Base-by-base conservation (phyloP, 2,797 vertebrate species). In the Podarcis lilfordi region DNA sequence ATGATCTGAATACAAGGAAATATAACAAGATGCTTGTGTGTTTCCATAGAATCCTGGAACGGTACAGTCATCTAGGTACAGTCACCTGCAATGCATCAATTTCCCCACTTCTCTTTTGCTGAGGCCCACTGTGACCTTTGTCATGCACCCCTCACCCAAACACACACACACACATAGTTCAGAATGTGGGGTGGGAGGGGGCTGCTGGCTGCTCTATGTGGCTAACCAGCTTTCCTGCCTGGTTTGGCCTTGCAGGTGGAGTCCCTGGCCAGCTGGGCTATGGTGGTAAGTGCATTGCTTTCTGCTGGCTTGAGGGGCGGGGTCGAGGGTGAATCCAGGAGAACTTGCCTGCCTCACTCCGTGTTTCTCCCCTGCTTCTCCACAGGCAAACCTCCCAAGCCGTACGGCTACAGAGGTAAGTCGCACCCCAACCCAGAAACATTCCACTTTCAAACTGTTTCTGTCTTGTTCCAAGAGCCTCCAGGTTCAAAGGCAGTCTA, bases 361-460 rank as follows among this genome's bases (percentile, higher is more conserved):
- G 4, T 76, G 40, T 32, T 75, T 80, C 7, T 81, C n/a, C 9
- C 3, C 0, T 74, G 50, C 45, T 80, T 88, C 72, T 72, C 92
- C 89, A 5, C 93, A 99, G 98, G 97, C 91, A 99, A 99, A 96
- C 98, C 98, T 86, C 97, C 98, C 43, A 99, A 99, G 95, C 35
- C 95, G 55, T 99, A 97, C 0, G 95, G 97, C 89, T 98, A 97
- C 92, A 97, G 96, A 98, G 98, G 98, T 98, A 95, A 80, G 94
- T 2, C 15, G 23, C 25, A 19, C 8, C 1, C 7, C 8, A 21
- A 11, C 11, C 74, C 74, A 76, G 74, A 10, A 3, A 5, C 17
- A 10, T 3, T 27, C 25, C 68, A 10, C 11, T n/a, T 69, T 69
- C 6, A 9, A 69, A 69, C 23, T 11, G 13, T 19, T 40, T 71